Evolutionary conservation across 2,797 vertebrate genomes (phyloP).

Genomic region (Acanthurus tractus): DNA sequence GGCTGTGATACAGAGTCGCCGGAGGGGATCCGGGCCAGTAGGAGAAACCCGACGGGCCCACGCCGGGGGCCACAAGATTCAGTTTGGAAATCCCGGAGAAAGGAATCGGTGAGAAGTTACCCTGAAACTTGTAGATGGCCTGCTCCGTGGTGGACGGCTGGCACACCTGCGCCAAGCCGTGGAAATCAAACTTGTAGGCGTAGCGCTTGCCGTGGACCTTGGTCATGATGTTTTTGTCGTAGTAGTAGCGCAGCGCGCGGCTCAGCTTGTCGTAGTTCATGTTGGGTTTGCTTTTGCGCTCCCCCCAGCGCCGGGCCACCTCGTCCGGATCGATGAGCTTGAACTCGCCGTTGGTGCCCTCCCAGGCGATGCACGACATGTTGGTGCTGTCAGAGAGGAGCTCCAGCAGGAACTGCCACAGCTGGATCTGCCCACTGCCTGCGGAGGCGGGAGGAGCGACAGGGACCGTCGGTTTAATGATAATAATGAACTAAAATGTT

Average conservation of each 20-base stretch:
- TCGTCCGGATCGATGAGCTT: conserved; percentile 92
- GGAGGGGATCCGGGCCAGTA: conserved; percentile 94
- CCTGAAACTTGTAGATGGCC: conserved; percentile 96
- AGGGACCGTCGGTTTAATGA: too few relatives aligned
- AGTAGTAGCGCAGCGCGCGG: conserved; percentile 91
- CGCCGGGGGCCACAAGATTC: conserved; percentile 93
- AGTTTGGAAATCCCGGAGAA: conserved; percentile 97
- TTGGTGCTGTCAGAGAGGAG: conserved; percentile 86
- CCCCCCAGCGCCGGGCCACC: conserved; percentile 90
- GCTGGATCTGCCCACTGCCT: conserved; percentile 87
- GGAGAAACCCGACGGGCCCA: conserved; percentile 93
- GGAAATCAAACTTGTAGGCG: conserved; percentile 92
- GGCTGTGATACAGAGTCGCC: conserved; percentile 90
- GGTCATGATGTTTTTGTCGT: conserved; percentile 93
- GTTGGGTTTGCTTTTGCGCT: conserved; percentile 95
- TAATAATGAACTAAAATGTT: too few relatives aligned
- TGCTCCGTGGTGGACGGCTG: conserved; percentile 89
- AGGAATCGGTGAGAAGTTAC: conserved; percentile 93
- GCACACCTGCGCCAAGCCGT: conserved; percentile 89
- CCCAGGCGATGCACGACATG: conserved; percentile 88
- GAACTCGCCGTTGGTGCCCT: conserved; percentile 90
- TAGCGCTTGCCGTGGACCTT: conserved; percentile 92
- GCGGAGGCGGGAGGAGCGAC: too few relatives aligned
- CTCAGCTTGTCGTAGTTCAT: conserved; percentile 99
- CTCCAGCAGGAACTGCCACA: conserved; percentile 92